Conservation (phyloP, 2,888 invertebrate species). For the Heliconius ethilla region DNA sequence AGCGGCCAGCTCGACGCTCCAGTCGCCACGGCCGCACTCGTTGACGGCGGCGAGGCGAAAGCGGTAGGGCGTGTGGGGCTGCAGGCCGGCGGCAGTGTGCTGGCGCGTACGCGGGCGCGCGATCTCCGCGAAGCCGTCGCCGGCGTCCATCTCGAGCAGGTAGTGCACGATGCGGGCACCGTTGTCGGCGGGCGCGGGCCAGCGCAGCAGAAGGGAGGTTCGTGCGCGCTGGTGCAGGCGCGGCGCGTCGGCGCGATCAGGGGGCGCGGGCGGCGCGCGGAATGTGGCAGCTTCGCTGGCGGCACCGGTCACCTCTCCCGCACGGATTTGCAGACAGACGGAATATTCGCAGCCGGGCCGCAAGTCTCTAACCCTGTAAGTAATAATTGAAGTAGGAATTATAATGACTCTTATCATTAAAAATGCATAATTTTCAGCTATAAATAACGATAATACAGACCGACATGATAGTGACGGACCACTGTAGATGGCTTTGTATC, state of each 20-base stretch:
- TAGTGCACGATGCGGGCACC: conserved; percentile 90
- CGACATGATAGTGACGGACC: conserved; percentile 89
- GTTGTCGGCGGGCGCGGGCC: conserved; percentile 88
- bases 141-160: conserved; percentile 89
- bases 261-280: conserved; percentile 90
- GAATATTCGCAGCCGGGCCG: conserved; percentile 94
- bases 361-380: conserved; percentile 86
- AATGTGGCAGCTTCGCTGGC: conserved; percentile 90
- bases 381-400: not conserved
- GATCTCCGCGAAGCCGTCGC: conserved; percentile 87
- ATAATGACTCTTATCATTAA: not conserved
- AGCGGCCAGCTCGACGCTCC: conserved; percentile 85
- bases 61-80: conserved; percentile 89
- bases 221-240: conserved; percentile 87
- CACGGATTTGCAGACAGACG: conserved; percentile 89
- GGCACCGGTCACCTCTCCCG: conserved; percentile 88
- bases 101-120: conserved; percentile 88
- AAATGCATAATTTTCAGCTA: not conserved
- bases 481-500: conserved; percentile 92
- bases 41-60: conserved; percentile 93
- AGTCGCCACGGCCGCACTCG: conserved; percentile 88
- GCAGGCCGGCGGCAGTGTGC: conserved; percentile 87
- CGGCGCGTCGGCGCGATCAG: conserved; percentile 87
- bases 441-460: conserved; percentile 52
- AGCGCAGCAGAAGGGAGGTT: conserved; percentile 86